Evolutionary conservation across 2,797 vertebrate genomes (phyloP), one percentile per base, ranked within the genome.

Genomic region (Melanotaenia maccullochi): DNA sequence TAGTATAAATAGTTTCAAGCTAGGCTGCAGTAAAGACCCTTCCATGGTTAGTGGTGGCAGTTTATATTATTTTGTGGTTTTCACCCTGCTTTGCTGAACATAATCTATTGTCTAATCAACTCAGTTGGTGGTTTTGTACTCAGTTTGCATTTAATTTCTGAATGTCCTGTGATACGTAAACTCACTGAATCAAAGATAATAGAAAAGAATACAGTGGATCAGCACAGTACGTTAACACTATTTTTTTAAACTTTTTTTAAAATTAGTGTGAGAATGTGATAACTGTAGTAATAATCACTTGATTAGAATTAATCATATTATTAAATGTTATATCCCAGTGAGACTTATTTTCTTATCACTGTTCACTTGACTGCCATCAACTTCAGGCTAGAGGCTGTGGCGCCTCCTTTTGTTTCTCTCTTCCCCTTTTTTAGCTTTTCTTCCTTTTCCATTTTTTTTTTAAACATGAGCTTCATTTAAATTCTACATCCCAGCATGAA

Each of bases 401-500:
- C 63, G 59, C 68, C 61, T 58, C 2, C 25, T 69, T 69, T 24
- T 24, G 8, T 22, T 76, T 28, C 28, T 24, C 38, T 61, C 58
- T 63, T 52, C 32, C 20, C 42, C 1, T 2, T 11, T 65, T 20
- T 18, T 65, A 59, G 4, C 57, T 25, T 44, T 44, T 30, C 8
- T 32, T 73, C 20, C 13, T 32, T 49, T 64, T 68, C n/a, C 57
- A 9, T 4, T 51, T 69, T 49, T 49, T 44, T 33, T 25, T 30
- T 30, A 30, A 36, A 51, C 9, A 49, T 60, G 73, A 55, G 32
- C 64, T 56, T 68, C 69, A 35, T 63, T 72, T n/a, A 4, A 49
- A 59, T 68, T 71, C 38, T 9, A 30, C 60, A 35, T 22, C 68
- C 55, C 62, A 67, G 40, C 65, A 35, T 66, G 33, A 38, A 62